Evolutionary conservation across 2,113 vertebrate species (phyloP).

Genomic region (Paedocypris sp.): DNA sequence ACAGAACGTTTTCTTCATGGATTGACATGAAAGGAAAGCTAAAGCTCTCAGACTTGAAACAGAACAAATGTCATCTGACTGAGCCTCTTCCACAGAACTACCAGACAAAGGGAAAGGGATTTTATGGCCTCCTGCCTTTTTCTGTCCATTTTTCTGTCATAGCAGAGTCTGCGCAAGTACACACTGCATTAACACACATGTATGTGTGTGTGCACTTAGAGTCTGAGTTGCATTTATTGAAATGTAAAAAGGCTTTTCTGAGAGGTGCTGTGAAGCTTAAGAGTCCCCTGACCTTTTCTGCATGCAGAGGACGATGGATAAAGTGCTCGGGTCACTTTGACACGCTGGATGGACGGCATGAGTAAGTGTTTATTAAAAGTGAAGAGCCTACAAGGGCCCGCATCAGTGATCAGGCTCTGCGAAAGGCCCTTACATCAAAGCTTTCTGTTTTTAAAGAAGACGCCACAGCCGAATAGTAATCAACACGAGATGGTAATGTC

Average conservation of each 20-base stretch:
- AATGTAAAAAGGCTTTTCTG: too few species aligned
- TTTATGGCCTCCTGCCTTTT: background rate
- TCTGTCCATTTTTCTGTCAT: background rate
- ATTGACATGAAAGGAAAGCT: conserved; percentile 38
- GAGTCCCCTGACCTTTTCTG: conserved; percentile 35
- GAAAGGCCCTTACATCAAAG: conserved; percentile 16
- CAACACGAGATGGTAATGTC: conserved; percentile 31
- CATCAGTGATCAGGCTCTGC: conserved; percentile 27
- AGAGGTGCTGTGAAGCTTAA: conserved; percentile 31
- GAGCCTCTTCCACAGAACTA: conserved; percentile 13
- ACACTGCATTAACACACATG: background rate
- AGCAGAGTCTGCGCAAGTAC: background rate
- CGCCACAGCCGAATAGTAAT: conserved; percentile 23
- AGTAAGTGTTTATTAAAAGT: conserved; percentile 29
- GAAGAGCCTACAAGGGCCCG: background rate
- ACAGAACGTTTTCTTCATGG: conserved; percentile 28
- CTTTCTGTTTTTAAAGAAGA: conserved; percentile 19
- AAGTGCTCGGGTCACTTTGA: conserved; percentile 22
- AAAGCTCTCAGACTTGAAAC: conserved; percentile 32
- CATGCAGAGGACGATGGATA: conserved; percentile 1
- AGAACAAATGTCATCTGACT: conserved; percentile 16
- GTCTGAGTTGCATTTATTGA: too few species aligned
- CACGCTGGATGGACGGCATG: conserved; percentile 6
- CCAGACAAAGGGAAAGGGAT: background rate
- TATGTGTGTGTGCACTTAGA: background rate